Conservation (phyloP, 2,888 invertebrate genomes). For the Pseudoips prasinana region DNA sequence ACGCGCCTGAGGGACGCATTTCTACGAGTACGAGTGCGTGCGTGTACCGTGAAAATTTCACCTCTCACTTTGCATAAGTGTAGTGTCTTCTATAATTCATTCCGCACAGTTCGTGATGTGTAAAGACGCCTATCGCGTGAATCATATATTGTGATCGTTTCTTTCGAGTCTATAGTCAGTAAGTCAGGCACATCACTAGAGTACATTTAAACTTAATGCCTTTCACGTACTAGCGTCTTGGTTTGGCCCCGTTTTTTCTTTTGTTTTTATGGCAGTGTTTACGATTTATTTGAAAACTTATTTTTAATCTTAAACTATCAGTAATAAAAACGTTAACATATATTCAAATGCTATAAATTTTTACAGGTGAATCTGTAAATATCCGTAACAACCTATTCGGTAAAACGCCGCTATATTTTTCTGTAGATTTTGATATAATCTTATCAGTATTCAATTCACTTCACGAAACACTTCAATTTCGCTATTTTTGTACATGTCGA, state of each 20-base stretch:
- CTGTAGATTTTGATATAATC: constrained; percentile 40
- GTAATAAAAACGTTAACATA: constrained; percentile 37
- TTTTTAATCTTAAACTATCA: constrained; percentile 38
- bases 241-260: constrained; percentile 34
- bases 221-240: constrained; percentile 35
- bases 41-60: constrained; percentile 64
- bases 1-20: constrained; percentile 60
- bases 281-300: constrained; percentile 38
- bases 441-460: constrained; percentile 59
- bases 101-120: constrained; percentile 56
- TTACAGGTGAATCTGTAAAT: constrained; percentile 26
- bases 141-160: constrained; percentile 73
- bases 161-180: constrained; percentile 49
- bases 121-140: constrained; percentile 67
- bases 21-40: constrained; percentile 56
- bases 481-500: constrained; percentile 74
- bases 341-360: constrained; percentile 33
- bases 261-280: constrained; percentile 34
- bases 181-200: constrained; percentile 37
- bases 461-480: constrained; percentile 63
- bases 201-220: constrained; percentile 43
- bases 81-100: constrained; percentile 70
- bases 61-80: constrained; percentile 68
- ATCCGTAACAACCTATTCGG: constrained; percentile 5
- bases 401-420: constrained; percentile 28